A percentile compares a stretch with the other conserved stretches of the same genome.
These are phyloP conservation scores for Agrotis clavis DNA, from an alignment of 2,888 invertebrate species.

Conservation along the genomic window DNA sequence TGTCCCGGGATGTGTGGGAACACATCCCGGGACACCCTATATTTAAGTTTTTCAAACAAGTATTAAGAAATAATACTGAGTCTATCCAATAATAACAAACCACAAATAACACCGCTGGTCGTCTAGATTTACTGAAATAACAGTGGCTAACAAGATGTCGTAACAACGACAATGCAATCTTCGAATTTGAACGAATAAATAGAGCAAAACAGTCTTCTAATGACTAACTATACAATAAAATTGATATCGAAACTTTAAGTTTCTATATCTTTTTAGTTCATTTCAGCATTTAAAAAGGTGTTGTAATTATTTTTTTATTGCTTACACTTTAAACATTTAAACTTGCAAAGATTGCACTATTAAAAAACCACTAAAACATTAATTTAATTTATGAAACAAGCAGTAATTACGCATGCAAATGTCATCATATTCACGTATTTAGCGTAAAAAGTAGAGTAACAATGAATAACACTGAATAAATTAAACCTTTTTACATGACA, in stretches of 20 bases:
- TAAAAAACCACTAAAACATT: not conserved
- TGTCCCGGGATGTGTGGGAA: too few species aligned
- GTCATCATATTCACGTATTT: conserved; percentile 5
- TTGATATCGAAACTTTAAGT: not conserved
- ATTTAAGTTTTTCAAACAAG: not conserved
- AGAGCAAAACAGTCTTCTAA: conserved; percentile 46
- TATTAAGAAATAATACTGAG: not conserved
- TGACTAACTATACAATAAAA: not conserved
- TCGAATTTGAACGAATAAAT: conserved; percentile 40
- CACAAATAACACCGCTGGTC: not conserved
- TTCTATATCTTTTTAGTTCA: not conserved
- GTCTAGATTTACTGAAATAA: conserved; percentile 30
- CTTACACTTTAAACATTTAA: too few species aligned
- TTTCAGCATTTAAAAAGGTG: not conserved
- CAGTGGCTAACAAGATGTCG: conserved; percentile 18
- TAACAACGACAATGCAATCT: conserved; percentile 52
- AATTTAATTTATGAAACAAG: not conserved
- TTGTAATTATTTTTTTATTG: too few species aligned
- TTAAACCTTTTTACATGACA: conserved; percentile 21
- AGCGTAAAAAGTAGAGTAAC: conserved; percentile 32
- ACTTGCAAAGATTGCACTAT: not conserved
- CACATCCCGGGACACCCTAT: too few species aligned
- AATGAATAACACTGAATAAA: conserved; percentile 20
- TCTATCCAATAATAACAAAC: not conserved
- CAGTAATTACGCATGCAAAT: conserved; percentile 4